Evolutionary conservation across 2,888 invertebrate species (phyloP), one percentile per base, ranked within the genome.

Genomic region (Atherix ibis): DNA sequence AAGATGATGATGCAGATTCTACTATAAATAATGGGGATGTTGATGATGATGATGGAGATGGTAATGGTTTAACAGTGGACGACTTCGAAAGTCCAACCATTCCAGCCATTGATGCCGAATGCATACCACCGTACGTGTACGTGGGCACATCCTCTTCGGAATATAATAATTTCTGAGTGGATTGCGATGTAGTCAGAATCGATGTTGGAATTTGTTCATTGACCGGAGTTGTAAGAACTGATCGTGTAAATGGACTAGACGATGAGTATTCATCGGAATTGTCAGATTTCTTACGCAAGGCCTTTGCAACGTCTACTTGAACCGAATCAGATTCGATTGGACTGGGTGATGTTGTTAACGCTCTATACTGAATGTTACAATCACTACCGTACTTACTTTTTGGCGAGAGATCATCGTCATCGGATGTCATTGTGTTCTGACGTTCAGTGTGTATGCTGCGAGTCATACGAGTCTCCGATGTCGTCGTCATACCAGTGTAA

Each of bases 221-320:
- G 5, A 44, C 40, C 34, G 44, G 44, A 25, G 46, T 44, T 13
- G 41, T 43, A 35, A 43, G 37, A 26, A 43, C 36, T 31, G 46
- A 46, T 36, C 43, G 43, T 24, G 36, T 35, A 35, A 40, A 40
- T 26, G 43, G 43, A 43, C 43, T 44, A 42, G 42, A 42, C 24
- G 44, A 41, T 33, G 46, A 46, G 31, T 40, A 40, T 37, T 42
- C 42, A 34, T 44, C 44, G 29, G 44, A 44, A 35, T 41, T 39
- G 28, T 41, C 41, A 33, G 37, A 37, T 26, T 35, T 40, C 31
- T 40, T 37, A 18, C 33, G 37, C 34, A 36, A 34, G 32, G 34
- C 34, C 22, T 37, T 32, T 18, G 30, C 33, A n/a, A 30, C 15
- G 27, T 34, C 36, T 34, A 37, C 32, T 37, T 40, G 37, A 35